Percentiles rank a stretch among this genome's conserved stretches.
These are phyloP conservation scores for Ditula angustiorana DNA, from an alignment of 2,888 invertebrate genomes.

Conservation along the genomic window DNA sequence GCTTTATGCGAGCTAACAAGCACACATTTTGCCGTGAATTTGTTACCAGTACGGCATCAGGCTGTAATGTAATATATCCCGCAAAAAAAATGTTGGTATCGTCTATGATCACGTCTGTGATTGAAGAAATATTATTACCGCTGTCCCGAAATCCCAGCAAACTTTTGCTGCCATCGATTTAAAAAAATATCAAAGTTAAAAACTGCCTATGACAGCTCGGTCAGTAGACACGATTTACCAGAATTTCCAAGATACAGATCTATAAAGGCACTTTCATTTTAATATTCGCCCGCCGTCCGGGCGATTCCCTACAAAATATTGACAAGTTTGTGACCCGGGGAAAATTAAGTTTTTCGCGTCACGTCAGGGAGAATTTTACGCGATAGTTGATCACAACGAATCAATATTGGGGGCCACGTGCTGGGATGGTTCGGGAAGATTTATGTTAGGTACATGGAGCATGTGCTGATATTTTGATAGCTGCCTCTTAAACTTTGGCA, in stretches of 20 bases:
- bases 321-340: slow-evolving; percentile 42
- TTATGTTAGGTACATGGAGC: neutral
- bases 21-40: too few species aligned
- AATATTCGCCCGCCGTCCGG: slow-evolving; percentile 20
- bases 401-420: slow-evolving; percentile 38
- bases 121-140: too few species aligned
- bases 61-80: too few species aligned
- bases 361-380: slow-evolving; percentile 43
- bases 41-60: too few species aligned
- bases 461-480: neutral
- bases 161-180: too few species aligned
- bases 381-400: slow-evolving; percentile 42
- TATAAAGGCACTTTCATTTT: slow-evolving; percentile 3
- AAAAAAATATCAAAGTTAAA: neutral
- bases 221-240: neutral
- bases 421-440: neutral
- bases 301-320: slow-evolving; percentile 38
- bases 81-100: too few species aligned
- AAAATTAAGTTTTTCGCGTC: slow-evolving; percentile 46
- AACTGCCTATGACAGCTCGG: neutral
- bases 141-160: too few species aligned
- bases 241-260: slow-evolving; percentile 11
- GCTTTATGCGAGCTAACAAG: too few species aligned
- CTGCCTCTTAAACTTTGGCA: neutral
- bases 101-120: too few species aligned